A percentile compares a stretch with the other conserved stretches of the same genome.
These are phyloP conservation scores for Lasiurus borealis DNA, from an alignment of 2,113 vertebrate genomes.

Conservation along the genomic window DNA sequence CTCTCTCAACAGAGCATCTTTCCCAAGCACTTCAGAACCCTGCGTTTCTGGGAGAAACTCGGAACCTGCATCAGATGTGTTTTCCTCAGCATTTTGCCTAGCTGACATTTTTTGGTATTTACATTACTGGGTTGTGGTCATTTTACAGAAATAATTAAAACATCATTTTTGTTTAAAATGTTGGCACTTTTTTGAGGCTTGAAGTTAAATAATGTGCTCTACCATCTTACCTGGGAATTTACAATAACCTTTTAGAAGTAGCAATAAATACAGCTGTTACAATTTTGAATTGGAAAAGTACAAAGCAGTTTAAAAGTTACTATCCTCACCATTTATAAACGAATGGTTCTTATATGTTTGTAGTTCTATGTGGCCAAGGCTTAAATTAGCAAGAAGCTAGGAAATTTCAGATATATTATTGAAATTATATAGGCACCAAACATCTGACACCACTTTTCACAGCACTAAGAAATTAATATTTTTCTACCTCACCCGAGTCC, in stretches of 20 bases:
- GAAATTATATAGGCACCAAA: too few species aligned
- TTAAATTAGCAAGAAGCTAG: neutral
- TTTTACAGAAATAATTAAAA: neutral
- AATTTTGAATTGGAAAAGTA: neutral
- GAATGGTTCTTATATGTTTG: neutral
- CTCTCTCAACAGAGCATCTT: neutral
- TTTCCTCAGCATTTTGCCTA: neutral
- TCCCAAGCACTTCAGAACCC: accelerated
- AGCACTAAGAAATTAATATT: neutral
- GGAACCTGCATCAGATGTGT: neutral
- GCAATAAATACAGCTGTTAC: neutral
- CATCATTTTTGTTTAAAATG: neutral
- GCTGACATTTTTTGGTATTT: neutral
- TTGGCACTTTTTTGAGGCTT: neutral
- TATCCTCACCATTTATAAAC: neutral
- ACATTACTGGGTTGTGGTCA: neutral
- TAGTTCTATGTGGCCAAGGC: neutral
- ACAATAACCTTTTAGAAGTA: neutral
- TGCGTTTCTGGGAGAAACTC: neutral
- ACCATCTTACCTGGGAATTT: neutral
- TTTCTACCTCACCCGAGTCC: neutral
- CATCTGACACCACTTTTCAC: neutral
- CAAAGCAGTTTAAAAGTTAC: neutral
- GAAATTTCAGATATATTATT: neutral
- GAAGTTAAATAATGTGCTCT: neutral